Evolutionary conservation across 1,140 invertebrate species (phyloP).

Genomic region (Nephila pilipes): DNA sequence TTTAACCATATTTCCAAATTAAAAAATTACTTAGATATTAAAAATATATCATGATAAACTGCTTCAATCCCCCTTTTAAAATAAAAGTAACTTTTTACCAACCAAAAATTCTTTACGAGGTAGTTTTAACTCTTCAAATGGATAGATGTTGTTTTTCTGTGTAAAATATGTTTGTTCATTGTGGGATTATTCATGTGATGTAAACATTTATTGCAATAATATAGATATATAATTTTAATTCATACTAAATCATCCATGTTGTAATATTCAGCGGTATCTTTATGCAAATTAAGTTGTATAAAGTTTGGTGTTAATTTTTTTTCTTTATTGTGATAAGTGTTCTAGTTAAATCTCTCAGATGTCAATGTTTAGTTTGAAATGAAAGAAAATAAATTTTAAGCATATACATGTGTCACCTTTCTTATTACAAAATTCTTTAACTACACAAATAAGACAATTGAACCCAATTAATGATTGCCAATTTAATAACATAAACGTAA

Average conservation of each 20-base stretch:
- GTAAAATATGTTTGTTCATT: neutral
- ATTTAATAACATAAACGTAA: too few relatives aligned
- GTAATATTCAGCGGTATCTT: conserved; percentile 35
- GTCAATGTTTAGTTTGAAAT: conserved; percentile 54
- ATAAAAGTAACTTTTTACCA: neutral
- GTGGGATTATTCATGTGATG: neutral
- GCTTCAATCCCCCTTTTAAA: neutral
- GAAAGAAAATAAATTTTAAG: conserved; percentile 46
- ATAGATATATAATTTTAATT: conserved; percentile 11
- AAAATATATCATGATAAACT: neutral
- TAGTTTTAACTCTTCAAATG: neutral
- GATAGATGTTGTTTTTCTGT: neutral
- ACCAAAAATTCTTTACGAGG: neutral
- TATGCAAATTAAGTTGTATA: conserved; percentile 1
- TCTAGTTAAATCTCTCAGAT: conserved; percentile 30
- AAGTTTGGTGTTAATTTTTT: conserved; percentile 30
- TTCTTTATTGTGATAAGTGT: conserved; percentile 52
- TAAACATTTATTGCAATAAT: neutral
- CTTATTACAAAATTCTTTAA: too few relatives aligned
- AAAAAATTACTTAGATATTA: neutral
- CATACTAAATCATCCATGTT: conserved; percentile 18
- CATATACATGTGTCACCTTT: neutral
- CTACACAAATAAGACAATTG: too few relatives aligned
- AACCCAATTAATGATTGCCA: too few relatives aligned
- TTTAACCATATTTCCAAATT: neutral